Percentiles rank a stretch among this genome's conserved stretches.
These are phyloP conservation scores for Stenotaenia linearis DNA, from an alignment of 2,888 invertebrate genomes.

Conservation along the genomic window DNA sequence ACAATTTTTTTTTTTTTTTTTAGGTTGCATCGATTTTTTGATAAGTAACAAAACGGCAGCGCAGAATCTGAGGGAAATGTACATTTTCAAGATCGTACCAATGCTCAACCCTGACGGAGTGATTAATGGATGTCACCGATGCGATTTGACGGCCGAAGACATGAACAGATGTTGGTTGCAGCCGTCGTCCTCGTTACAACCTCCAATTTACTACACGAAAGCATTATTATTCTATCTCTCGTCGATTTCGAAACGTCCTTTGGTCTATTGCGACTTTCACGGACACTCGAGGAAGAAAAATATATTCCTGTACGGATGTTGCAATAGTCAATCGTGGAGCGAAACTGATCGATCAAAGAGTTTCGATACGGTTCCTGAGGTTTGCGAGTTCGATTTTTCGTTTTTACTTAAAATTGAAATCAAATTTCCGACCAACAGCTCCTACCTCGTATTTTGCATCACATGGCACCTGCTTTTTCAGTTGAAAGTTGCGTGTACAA, in stretches of 20 bases:
- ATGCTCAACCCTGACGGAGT: slow-evolving; percentile 87
- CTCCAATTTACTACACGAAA: slow-evolving; percentile 76
- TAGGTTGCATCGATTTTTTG: slow-evolving; percentile 60
- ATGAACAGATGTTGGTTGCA: slow-evolving; percentile 77
- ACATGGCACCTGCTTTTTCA: slow-evolving; percentile 64
- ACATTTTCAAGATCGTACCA: slow-evolving; percentile 78
- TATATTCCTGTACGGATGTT: slow-evolving; percentile 79
- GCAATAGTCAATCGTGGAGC: slow-evolving; percentile 62
- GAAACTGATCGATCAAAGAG: slow-evolving; percentile 55
- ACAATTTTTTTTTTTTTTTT: not conserved
- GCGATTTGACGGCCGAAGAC: slow-evolving; percentile 77
- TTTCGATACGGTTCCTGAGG: slow-evolving; percentile 48
- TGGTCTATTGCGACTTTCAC: slow-evolving; percentile 68
- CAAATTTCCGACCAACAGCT: slow-evolving; percentile 51
- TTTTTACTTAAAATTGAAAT: no score
- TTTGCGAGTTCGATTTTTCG: not conserved
- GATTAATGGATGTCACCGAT: slow-evolving; percentile 76
- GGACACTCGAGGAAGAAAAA: slow-evolving; percentile 79
- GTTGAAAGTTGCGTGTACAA: slow-evolving; percentile 68
- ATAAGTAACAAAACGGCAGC: slow-evolving; percentile 57
- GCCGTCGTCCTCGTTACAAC: slow-evolving; percentile 67
- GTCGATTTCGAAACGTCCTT: slow-evolving; percentile 45
- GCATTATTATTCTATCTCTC: slow-evolving; percentile 50
- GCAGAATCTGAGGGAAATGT: slow-evolving; percentile 59
- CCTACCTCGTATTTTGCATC: slow-evolving; percentile 65